Base-by-base conservation (phyloP, 1,140 invertebrate genomes). In the Ylistrum balloti region DNA sequence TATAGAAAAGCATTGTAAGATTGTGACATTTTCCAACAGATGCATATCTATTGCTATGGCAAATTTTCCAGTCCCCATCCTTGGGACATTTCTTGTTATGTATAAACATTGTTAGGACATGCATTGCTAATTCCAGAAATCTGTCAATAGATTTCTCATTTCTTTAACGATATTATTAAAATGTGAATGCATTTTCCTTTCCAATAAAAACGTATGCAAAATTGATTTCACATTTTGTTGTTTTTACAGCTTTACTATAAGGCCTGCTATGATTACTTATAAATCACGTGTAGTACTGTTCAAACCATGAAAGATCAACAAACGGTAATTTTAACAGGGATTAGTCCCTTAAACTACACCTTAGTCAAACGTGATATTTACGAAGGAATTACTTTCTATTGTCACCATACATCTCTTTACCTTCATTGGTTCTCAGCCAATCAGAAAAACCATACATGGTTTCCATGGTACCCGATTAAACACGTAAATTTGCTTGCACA, bases 151-250 rank as follows among this genome's bases (percentile, higher is more conserved):
- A 74, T 74, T 74, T 74, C 56, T 74, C 56, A 74, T 3, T 28
- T 74, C 56, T 74, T 28, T 74, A 74, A 74, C 5, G 56, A 74
- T 74, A 74, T 74, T 74, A 74, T 74, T 74, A 74, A 74, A 74
- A 74, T 74, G 56, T 74, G 56, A 74, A 74, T 74, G 56, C 56
- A 74, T 74, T 74, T 74, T 74, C 56, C 56, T 74, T 74, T 74
- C 56, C 56, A 74, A 74, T 74, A 74, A 74, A 45, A 74, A 74
- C 56, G 56, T 74, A 74, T 74, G 56, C 56, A 74, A 74, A 74
- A 74, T 28, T 7, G 3, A n/a, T 11, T 5, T 74, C 22, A 74
- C 28, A 28, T n/a, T 74, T 1, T 74, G 56, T 74, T 74, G 56
- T 74, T 74, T 28, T 28, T 74, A 22, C 9, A 28, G 56, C 56